These are phyloP conservation scores for Montipora capitata DNA, from an alignment of 92 coral and sea anemone genomes.

Conservation along the genomic window DNA sequence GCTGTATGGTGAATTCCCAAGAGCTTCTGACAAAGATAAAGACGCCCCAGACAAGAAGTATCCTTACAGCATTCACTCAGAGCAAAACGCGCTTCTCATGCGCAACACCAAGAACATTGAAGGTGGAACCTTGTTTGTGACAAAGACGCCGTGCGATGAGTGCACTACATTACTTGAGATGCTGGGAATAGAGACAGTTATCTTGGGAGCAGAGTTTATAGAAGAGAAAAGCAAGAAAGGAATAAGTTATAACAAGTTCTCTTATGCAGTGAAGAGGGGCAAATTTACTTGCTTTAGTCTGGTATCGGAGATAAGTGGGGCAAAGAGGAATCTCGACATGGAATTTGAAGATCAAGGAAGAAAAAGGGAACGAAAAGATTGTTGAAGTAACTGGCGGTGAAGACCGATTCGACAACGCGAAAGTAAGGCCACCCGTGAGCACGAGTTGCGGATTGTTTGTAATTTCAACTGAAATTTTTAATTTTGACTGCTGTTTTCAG, in stretches of 20 bases:
- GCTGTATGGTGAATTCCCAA: constrained; percentile 89
- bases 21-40: constrained; percentile 70
- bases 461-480: too few relatives aligned
- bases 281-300: constrained; percentile 12
- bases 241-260: neutral
- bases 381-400: too few relatives aligned
- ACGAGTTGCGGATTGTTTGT: too few relatives aligned
- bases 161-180: constrained; percentile 77
- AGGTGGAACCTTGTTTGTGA: constrained; percentile 78
- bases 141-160: constrained; percentile 86
- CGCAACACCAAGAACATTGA: constrained; percentile 71
- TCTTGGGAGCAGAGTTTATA: constrained; percentile 26
- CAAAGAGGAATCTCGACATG: too few relatives aligned
- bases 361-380: too few relatives aligned
- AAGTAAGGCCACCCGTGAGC: too few relatives aligned
- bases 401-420: too few relatives aligned
- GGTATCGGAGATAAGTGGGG: neutral
- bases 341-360: too few relatives aligned
- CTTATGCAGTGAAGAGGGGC: neutral
- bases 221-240: neutral
- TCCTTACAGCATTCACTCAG: constrained; percentile 89
- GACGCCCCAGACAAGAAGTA: neutral
- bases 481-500: too few relatives aligned
- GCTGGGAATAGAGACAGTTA: constrained; percentile 77
- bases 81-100: constrained; percentile 85